Evolutionary conservation across 2,888 invertebrate species (phyloP).

Genomic region (Rhimphoctona megacephalus): DNA sequence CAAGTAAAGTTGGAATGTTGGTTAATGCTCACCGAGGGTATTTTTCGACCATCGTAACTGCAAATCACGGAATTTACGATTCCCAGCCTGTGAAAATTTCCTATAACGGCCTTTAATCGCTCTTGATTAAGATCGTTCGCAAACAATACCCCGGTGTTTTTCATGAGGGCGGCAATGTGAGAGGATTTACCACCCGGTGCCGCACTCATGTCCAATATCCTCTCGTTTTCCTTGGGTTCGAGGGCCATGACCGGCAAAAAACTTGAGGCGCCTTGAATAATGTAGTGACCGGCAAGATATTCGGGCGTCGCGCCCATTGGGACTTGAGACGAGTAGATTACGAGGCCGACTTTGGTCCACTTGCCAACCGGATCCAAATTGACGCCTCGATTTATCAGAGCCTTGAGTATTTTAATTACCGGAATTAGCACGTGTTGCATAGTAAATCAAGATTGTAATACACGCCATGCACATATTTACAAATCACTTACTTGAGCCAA

Average conservation of each 20-base stretch:
- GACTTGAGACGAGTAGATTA: slow-evolving; percentile 97
- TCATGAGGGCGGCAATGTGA: slow-evolving; percentile 99
- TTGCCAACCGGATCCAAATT: slow-evolving; percentile 99
- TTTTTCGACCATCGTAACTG: slow-evolving; percentile 95
- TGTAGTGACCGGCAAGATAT: slow-evolving; percentile 99
- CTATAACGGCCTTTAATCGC: slow-evolving; percentile 95
- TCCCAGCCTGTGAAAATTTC: slow-evolving; percentile 98
- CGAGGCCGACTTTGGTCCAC: slow-evolving; percentile 99
- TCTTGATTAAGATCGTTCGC: slow-evolving; percentile 98
- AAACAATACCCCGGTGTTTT: slow-evolving; percentile 98
- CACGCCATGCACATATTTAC: background rate
- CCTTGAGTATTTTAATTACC: slow-evolving; percentile 83
- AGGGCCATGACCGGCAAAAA: slow-evolving; percentile 99
- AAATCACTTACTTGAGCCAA: slow-evolving; percentile 90
- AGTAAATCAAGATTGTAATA: background rate
- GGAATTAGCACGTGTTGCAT: background rate
- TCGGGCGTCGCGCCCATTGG: slow-evolving; percentile 99
- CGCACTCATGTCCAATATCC: slow-evolving; percentile 98
- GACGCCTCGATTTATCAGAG: slow-evolving; percentile 97
- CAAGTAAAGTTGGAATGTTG: background rate
- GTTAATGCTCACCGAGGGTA: slow-evolving; percentile 87
- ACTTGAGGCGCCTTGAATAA: slow-evolving; percentile 98
- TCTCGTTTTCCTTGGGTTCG: slow-evolving; percentile 97
- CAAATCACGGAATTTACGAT: slow-evolving; percentile 97
- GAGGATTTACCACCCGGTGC: slow-evolving; percentile 99